phyloP scores from a whole-genome alignment of 2,113 vertebrate species.

The Meles meles region DNA sequence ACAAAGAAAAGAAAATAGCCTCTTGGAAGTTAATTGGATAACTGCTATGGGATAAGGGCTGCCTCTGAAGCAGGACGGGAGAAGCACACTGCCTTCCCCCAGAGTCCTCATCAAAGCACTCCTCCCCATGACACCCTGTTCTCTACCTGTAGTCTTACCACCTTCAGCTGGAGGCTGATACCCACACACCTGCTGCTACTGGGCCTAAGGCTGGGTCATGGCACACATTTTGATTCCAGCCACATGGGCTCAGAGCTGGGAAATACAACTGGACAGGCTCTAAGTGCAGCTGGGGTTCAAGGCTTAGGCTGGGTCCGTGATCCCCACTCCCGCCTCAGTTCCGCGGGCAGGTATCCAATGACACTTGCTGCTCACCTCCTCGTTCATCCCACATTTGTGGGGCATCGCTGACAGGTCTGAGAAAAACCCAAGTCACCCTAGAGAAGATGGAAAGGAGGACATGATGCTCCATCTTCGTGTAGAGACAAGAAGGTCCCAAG shows the following conservation, averaged over 20 bases:
- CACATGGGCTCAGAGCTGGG: not conserved
- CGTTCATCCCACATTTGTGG: not conserved
- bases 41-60: not conserved
- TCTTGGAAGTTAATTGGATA: not conserved
- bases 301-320: not conserved
- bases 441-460: not conserved
- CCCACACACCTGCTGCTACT: not conserved
- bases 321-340: not conserved
- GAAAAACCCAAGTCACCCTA: not conserved
- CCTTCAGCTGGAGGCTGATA: not conserved
- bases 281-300: not conserved
- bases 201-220: not conserved
- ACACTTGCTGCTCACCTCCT: not conserved
- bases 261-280: not conserved
- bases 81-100: not conserved
- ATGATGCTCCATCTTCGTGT: not conserved
- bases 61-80: not conserved
- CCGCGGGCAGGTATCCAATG: accelerated
- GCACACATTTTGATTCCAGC: not conserved
- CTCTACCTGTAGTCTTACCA: not conserved
- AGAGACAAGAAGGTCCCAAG: not conserved
- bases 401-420: not conserved
- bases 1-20: not conserved
- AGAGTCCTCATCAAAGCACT: not conserved
- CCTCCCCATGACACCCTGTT: not conserved